These are phyloP conservation scores for Drosophila demipolita DNA, from an alignment of 2,888 invertebrate genomes.

Conservation along the genomic window DNA sequence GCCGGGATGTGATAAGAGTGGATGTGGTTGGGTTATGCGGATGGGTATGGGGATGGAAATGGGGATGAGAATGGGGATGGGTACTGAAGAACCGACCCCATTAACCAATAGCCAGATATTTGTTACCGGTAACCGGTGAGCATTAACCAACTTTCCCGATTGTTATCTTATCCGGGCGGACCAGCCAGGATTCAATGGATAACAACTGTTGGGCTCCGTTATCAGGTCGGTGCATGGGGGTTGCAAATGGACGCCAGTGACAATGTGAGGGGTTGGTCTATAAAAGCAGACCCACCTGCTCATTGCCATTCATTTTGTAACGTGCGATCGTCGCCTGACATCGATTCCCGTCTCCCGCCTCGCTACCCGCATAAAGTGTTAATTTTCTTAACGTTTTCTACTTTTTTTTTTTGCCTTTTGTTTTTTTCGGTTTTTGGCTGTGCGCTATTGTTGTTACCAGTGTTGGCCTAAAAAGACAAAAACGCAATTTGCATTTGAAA, in stretches of 20 bases:
- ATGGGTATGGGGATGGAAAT: slow-evolving; percentile 26
- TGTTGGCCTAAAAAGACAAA: slow-evolving; percentile 51
- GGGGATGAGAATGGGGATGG: not conserved
- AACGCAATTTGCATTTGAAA: slow-evolving; percentile 75
- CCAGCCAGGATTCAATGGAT: slow-evolving; percentile 61
- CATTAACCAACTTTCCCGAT: slow-evolving; percentile 27
- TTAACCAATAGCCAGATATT: slow-evolving; percentile 16
- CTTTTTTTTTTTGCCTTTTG: slow-evolving; percentile 3
- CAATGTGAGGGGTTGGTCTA: slow-evolving; percentile 49
- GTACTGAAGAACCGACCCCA: slow-evolving; percentile 32
- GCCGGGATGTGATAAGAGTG: slow-evolving; percentile 54
- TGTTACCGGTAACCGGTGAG: slow-evolving; percentile 21
- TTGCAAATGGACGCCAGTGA: slow-evolving; percentile 27
- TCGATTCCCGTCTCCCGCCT: slow-evolving; percentile 18
- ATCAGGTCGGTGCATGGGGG: slow-evolving; percentile 19
- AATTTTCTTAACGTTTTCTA: slow-evolving; percentile 43
- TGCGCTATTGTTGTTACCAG: slow-evolving; percentile 28
- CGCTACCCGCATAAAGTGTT: slow-evolving; percentile 75
- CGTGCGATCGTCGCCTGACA: slow-evolving; percentile 53
- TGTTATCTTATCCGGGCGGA: slow-evolving; percentile 72
- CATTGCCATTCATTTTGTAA: slow-evolving; percentile 77
- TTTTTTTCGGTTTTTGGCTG: slow-evolving; percentile 23
- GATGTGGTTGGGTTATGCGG: not conserved
- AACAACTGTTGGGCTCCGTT: slow-evolving; percentile 18
- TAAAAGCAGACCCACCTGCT: slow-evolving; percentile 79